A percentile compares a stretch with the other conserved stretches of the same genome.
phyloP scores from a whole-genome alignment of 2,113 vertebrate genomes.

The Argyrosomus japonicus region DNA sequence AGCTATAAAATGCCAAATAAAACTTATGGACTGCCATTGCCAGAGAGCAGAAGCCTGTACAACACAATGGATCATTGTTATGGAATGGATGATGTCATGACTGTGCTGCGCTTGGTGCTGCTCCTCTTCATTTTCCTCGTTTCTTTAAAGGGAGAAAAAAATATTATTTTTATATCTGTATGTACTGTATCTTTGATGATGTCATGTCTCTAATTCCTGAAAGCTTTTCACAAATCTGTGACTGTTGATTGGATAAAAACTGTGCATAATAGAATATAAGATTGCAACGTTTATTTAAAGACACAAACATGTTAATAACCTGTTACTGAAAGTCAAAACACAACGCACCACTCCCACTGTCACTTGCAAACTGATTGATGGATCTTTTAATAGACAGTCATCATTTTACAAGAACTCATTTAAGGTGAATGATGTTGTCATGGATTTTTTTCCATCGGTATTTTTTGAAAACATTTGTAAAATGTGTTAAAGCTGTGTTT shows the following conservation, averaged over 20 bases:
- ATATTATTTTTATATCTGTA: slow-evolving; percentile 74
- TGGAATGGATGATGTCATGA: slow-evolving; percentile 85
- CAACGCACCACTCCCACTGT: not conserved
- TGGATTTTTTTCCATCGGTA: not conserved
- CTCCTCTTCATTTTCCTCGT: slow-evolving; percentile 60
- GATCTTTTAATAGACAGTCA: not conserved
- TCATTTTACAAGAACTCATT: not conserved
- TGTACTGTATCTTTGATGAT: slow-evolving; percentile 69
- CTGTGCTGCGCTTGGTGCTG: slow-evolving; percentile 51
- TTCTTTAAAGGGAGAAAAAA: slow-evolving; percentile 68
- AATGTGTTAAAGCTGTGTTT: not conserved
- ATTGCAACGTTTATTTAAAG: not conserved
- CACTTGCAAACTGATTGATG: not conserved
- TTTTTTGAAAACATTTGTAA: not conserved
- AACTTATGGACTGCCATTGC: slow-evolving; percentile 82
- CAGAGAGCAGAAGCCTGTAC: slow-evolving; percentile 77
- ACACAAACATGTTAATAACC: not conserved
- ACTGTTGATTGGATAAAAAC: slow-evolving; percentile 8
- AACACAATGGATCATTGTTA: slow-evolving; percentile 86
- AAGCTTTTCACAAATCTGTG: slow-evolving; percentile 20
- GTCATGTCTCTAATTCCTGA: slow-evolving; percentile 71
- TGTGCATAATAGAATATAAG: not conserved
- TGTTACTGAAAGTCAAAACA: not conserved
- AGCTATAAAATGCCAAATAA: slow-evolving; percentile 87
- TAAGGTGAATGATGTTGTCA: too few relatives aligned